phyloP scores from a whole-genome alignment of 37 sponge, comb jelly and placozoan species.

The Geodia barretti region DNA sequence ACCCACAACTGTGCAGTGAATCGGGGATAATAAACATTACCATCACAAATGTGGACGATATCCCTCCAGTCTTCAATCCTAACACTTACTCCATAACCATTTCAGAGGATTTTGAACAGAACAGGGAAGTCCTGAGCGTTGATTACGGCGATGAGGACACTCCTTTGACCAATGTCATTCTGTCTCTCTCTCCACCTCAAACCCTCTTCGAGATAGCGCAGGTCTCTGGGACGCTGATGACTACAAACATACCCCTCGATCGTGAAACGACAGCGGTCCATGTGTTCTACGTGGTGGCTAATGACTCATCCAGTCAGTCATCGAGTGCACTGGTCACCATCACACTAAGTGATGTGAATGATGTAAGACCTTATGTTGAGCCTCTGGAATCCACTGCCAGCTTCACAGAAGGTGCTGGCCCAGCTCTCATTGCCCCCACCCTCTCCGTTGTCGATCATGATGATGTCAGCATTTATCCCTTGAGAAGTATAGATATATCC shows the following conservation, averaged over 20 bases:
- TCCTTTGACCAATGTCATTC: slow-evolving; percentile 19
- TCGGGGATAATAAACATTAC: slow-evolving; percentile 47
- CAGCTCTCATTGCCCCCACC: slow-evolving; percentile 1
- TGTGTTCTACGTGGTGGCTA: slow-evolving; percentile 43
- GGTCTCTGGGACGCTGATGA: slow-evolving; percentile 20
- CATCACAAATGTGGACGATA: slow-evolving; percentile 67
- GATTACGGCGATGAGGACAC: slow-evolving; percentile 63
- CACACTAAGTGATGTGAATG: slow-evolving; percentile 60
- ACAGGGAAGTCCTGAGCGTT: slow-evolving; percentile 23
- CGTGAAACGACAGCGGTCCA: slow-evolving; percentile 18
- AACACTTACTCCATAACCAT: slow-evolving; percentile 14
- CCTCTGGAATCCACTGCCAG: slow-evolving; percentile 5
- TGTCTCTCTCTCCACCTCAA: slow-evolving; percentile 49
- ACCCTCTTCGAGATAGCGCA: slow-evolving; percentile 35
- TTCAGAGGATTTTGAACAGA: slow-evolving; percentile 36
- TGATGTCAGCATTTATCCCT: slow-evolving; percentile 27
- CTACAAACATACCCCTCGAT: slow-evolving; percentile 51
- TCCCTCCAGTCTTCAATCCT: slow-evolving; percentile 59
- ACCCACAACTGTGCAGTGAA: slow-evolving; percentile 43
- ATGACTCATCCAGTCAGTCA: slow-evolving; percentile 44
- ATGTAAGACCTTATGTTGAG: slow-evolving; percentile 46
- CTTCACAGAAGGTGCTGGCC: slow-evolving; percentile 35
- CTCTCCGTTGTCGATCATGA: slow-evolving; percentile 51
- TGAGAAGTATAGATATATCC: slow-evolving; percentile 2
- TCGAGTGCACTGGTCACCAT: slow-evolving; percentile 47